Base-by-base conservation (phyloP, 2,797 vertebrate genomes). In the Poeciliopsis turneri region DNA sequence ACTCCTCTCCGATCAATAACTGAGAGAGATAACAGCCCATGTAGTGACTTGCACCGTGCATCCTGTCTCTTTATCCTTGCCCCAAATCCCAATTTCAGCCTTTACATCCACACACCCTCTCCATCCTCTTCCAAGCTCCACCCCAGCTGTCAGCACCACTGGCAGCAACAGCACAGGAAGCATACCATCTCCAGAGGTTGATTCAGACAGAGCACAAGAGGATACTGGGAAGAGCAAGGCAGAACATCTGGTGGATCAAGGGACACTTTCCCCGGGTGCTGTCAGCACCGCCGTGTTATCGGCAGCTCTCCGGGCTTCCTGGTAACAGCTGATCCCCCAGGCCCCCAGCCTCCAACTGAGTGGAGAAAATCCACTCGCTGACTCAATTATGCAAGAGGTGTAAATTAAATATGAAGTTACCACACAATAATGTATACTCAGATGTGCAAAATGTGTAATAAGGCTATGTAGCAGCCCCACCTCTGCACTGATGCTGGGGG, bases 381-480 rank as follows among this genome's bases (percentile, higher is more conserved):
- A 86, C 90, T 95, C 92, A 93, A 95, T 95, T 94, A 95, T 95
- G 94, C 85, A 95, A 88, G 84, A 92, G 84, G 80, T 88, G 90
- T 94, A 92, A 95, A 94, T 95, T 92, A 95, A 92, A 93, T 90
- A 95, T 93, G 92, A 95, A 85, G 82, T 82, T 81, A 79, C 84
- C 83, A 72, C 86, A 86, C 74, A 82, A 82, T 81, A 82, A 87
- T 77, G 83, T 89, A 87, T 84, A 86, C 78, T 88, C 84, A 81
- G 49, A 82, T 77, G 75, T 70, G 76, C 84, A 70, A 85, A 74
- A 76, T 71, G 57, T 33, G 43, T 74, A 83, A 84, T 82, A 86
- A 79, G 74, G 79, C 77, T 72, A 78, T 74, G 64, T 79, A 85
- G 86, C 83, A 79, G 75, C 3, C 61, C 59, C 82, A 89, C 89